These are phyloP conservation scores for Athalia rosae DNA, from an alignment of 2,888 invertebrate species.

Conservation along the genomic window DNA sequence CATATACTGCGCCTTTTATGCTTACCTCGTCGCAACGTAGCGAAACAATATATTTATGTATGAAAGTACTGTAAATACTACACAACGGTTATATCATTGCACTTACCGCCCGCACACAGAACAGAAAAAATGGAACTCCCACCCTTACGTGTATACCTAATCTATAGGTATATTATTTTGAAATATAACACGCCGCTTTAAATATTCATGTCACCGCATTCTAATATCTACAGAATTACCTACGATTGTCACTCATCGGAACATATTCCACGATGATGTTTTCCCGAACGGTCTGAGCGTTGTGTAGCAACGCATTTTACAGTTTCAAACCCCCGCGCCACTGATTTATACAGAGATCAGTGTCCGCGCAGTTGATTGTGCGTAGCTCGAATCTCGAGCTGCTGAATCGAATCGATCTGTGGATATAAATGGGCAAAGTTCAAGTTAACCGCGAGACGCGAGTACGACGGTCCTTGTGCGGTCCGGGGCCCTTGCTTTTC, in stretches of 20 bases:
- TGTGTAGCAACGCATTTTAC: too few relatives aligned
- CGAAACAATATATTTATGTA: slow-evolving; percentile 23
- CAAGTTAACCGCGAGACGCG: slow-evolving; percentile 1
- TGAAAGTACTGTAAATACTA: slow-evolving; percentile 34
- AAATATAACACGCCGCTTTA: slow-evolving; percentile 13
- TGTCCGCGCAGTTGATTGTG: background rate
- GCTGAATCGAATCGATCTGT: background rate
- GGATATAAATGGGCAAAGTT: slow-evolving; percentile 7
- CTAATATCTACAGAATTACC: too few relatives aligned
- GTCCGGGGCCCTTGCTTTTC: background rate
- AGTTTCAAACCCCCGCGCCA: background rate
- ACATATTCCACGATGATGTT: too few relatives aligned
- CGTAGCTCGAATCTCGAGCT: background rate
- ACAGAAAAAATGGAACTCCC: background rate
- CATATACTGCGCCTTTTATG: slow-evolving; percentile 28
- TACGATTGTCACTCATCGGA: too few relatives aligned
- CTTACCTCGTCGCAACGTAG: slow-evolving; percentile 36
- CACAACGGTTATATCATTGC: background rate
- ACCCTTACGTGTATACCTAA: slow-evolving; percentile 1
- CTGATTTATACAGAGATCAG: too few relatives aligned
- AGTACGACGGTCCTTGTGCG: background rate
- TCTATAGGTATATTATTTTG: background rate
- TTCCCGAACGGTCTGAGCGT: too few relatives aligned
- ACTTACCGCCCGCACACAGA: background rate
- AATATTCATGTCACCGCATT: background rate